These are phyloP conservation scores for Parapristionchus giblindavisi DNA, from an alignment of 2,888 invertebrate species.

Conservation along the genomic window DNA sequence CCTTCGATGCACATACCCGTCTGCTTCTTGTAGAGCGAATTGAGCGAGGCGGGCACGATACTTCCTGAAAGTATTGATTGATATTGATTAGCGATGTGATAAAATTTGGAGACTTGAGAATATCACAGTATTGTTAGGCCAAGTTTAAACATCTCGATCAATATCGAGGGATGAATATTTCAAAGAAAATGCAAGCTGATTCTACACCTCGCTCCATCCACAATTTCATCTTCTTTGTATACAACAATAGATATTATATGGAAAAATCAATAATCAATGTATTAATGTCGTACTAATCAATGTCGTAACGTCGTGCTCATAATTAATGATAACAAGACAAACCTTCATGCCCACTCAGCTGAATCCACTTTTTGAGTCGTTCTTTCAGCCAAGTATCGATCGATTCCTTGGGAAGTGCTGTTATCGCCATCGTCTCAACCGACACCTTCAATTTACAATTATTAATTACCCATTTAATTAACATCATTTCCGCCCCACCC, in stretches of 20 bases:
- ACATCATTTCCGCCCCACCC: not conserved
- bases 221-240: no score
- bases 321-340: no score
- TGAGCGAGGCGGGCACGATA: slow-evolving; percentile 68
- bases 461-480: not conserved
- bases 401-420: slow-evolving; percentile 57
- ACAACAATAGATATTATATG: no score
- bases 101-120: not conserved
- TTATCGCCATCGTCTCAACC: slow-evolving; percentile 69
- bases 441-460: slow-evolving; percentile 55
- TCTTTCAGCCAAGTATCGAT: slow-evolving; percentile 69
- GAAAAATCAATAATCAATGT: no score
- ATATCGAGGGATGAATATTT: no score
- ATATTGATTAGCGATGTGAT: no score
- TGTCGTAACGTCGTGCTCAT: no score
- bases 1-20: slow-evolving; percentile 71
- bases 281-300: no score
- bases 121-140: no score
- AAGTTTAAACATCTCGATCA: no score
- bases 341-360: slow-evolving; percentile 68
- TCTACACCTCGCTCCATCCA: no score
- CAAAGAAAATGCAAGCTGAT: no score
- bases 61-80: slow-evolving; percentile 49
- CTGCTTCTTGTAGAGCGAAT: slow-evolving; percentile 70
- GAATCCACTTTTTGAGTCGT: slow-evolving; percentile 67